Evolutionary conservation across 2,797 vertebrate species (phyloP).

Genomic region (Oreochromis mossambicus): DNA sequence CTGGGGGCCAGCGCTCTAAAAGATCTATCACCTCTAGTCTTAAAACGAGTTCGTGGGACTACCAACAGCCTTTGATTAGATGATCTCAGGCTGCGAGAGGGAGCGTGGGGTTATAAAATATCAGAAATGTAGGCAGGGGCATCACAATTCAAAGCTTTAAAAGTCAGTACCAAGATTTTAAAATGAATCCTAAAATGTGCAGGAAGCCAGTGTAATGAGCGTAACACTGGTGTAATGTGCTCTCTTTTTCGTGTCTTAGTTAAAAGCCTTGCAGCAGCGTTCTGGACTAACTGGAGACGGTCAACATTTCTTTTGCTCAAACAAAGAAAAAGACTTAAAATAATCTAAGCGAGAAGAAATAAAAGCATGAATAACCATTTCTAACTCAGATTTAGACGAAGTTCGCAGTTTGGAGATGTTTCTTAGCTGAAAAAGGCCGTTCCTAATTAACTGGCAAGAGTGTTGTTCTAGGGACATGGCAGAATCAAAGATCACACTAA

Average conservation of each 20-base stretch:
- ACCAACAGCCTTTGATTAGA: neutral
- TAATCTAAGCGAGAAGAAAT: neutral
- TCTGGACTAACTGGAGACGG: fast-evolving
- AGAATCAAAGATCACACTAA: too few relatives aligned
- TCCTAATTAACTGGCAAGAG: too few relatives aligned
- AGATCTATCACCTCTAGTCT: neutral
- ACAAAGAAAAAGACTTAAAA: neutral
- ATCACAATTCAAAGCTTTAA: neutral
- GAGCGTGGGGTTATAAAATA: neutral
- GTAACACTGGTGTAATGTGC: fast-evolving
- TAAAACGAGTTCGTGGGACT: neutral
- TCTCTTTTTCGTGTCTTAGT: neutral
- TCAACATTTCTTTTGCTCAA: neutral
- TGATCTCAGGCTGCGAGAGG: neutral
- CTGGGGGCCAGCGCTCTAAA: fast-evolving
- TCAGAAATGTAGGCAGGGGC: neutral
- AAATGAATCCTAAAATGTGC: neutral
- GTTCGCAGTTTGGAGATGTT: neutral
- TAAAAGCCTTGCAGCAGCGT: neutral
- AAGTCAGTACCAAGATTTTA: neutral
- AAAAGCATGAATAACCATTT: neutral
- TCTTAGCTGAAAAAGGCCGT: neutral
- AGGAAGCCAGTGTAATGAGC: neutral
- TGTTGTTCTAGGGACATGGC: too few relatives aligned
- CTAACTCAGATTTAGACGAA: neutral